Conservation (phyloP, 2,888 invertebrate genomes). For the Amiota mariae region DNA sequence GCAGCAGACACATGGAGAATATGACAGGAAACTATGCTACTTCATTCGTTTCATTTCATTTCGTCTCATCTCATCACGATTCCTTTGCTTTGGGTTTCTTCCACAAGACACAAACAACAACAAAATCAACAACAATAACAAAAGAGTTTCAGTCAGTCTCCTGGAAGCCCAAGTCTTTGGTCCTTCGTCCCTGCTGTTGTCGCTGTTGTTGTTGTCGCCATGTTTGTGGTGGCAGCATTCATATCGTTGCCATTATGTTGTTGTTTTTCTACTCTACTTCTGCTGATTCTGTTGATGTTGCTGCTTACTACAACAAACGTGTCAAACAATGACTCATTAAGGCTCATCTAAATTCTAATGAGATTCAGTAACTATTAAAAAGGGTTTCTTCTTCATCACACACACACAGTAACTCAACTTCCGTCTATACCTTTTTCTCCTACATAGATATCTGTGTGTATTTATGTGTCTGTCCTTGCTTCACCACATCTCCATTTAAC, state of each 20-base stretch:
- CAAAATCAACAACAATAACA: neutral
- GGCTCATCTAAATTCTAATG: conserved; percentile 74
- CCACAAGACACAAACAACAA: too few relatives aligned
- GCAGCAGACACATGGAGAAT: neutral
- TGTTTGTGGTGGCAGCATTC: conserved; percentile 22
- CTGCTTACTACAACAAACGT: conserved; percentile 50
- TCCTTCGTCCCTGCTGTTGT: conserved; percentile 3
- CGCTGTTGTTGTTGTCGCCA: conserved; percentile 13
- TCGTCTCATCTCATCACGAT: neutral
- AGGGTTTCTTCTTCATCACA: conserved; percentile 36
- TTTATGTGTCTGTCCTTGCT: too few relatives aligned
- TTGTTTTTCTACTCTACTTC: neutral
- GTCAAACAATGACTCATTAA: conserved; percentile 74
- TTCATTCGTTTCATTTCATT: neutral
- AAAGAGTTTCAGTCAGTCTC: conserved; percentile 1
- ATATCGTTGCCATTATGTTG: conserved; percentile 15
- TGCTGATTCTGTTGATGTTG: too few relatives aligned
- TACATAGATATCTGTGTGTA: neutral
- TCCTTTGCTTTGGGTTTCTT: neutral
- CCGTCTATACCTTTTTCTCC: neutral
- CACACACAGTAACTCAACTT: neutral
- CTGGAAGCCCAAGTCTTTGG: neutral
- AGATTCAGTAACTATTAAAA: conserved; percentile 73
- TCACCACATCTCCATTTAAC: too few relatives aligned
- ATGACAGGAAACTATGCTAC: conserved; percentile 19